phyloP scores from a whole-genome alignment of 1,140 invertebrate species.

The Triops longicaudatus region DNA sequence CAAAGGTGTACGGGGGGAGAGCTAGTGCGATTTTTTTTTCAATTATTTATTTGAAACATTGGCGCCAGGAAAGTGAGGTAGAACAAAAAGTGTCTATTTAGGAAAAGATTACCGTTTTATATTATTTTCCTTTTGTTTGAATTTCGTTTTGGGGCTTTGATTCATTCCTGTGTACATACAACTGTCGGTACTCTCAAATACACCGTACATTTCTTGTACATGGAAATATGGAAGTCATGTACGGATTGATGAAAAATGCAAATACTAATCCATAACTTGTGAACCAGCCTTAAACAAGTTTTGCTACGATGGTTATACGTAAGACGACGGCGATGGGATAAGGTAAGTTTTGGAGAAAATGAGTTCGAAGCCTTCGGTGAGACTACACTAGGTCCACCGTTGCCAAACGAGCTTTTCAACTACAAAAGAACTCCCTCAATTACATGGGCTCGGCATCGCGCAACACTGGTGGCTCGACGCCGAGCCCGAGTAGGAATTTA shows the following conservation, averaged over 20 bases:
- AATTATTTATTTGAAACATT: constrained; percentile 1
- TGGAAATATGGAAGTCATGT: constrained; percentile 4
- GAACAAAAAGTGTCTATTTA: constrained; percentile 11
- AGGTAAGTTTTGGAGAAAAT: too few species aligned
- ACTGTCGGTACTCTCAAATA: constrained; percentile 15
- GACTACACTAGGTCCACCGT: too few species aligned
- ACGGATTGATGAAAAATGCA: background rate
- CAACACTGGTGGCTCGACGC: too few species aligned
- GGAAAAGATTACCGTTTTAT: constrained; percentile 10
- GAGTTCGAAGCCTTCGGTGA: too few species aligned
- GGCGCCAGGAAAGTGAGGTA: background rate
- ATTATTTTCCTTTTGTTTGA: background rate
- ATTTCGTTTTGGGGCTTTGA: constrained; percentile 2
- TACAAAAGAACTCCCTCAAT: too few species aligned
- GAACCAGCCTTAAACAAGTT: too few species aligned
- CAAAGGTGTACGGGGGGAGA: background rate
- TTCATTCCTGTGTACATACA: constrained; percentile 15
- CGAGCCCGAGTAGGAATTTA: too few species aligned
- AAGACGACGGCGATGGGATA: too few species aligned
- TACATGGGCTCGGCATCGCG: too few species aligned
- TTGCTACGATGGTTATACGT: too few species aligned
- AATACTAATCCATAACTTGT: background rate
- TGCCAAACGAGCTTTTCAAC: too few species aligned
- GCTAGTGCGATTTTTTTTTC: background rate
- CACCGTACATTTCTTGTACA: constrained; percentile 15